Conservation (phyloP, 92 coral and sea anemone genomes). For the Zoanthus sociatus region DNA sequence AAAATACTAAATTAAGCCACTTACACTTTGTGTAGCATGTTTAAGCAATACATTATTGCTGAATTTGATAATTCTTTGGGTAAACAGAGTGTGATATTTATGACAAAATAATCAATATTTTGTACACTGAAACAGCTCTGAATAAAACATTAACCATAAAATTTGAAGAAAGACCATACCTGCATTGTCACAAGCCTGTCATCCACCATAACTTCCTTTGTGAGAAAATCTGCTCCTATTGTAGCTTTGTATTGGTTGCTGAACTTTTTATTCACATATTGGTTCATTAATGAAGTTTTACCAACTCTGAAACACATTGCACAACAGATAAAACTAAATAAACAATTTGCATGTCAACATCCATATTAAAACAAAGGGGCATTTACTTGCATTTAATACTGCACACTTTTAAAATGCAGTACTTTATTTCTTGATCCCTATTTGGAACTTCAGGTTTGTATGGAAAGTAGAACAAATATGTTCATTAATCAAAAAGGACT, state of each 20-base stretch:
- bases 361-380: neutral
- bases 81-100: no score
- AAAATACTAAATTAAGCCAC: no score
- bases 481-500: no score
- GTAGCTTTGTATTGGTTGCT: constrained; percentile 99
- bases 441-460: no score
- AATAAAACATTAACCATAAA: no score
- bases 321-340: neutral
- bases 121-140: neutral
- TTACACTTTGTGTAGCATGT: no score
- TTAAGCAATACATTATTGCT: no score
- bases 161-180: constrained; percentile 52
- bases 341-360: neutral
- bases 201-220: constrained; percentile 99
- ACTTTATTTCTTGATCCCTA: no score
- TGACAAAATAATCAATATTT: neutral
- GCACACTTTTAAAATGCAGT: no score
- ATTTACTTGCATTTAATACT: neutral
- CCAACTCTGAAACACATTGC: constrained; percentile 78
- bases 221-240: constrained; percentile 98
- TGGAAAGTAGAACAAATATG: no score
- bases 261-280: constrained; percentile 99
- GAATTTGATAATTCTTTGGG: no score
- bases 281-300: constrained; percentile 98
- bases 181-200: constrained; percentile 99